A percentile compares a stretch with the other conserved stretches of the same genome.
phyloP scores from a whole-genome alignment of 2,113 vertebrate species.

The Polypterus bichir region DNA sequence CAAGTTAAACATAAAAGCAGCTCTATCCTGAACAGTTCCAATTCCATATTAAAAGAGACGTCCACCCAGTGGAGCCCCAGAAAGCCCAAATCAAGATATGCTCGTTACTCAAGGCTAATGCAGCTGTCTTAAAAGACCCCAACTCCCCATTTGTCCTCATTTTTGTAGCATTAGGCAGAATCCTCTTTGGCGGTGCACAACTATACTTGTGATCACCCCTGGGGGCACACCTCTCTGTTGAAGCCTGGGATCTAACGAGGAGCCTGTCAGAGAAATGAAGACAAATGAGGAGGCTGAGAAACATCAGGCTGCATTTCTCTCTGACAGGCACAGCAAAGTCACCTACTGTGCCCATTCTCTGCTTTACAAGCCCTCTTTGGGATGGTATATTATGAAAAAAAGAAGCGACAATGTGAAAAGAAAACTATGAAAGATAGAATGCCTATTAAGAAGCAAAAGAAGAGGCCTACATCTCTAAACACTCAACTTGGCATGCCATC shows the following conservation, averaged over 20 bases:
- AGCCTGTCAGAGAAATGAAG: not conserved
- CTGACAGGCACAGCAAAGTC: slow-evolving; percentile 3
- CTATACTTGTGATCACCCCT: not conserved
- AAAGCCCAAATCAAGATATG: too few relatives aligned
- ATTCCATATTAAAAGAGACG: too few relatives aligned
- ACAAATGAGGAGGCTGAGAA: slow-evolving; percentile 8
- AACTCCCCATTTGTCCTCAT: not conserved
- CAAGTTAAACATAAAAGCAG: not conserved
- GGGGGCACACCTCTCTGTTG: not conserved
- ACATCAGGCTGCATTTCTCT: slow-evolving; percentile 19
- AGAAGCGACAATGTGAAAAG: too few relatives aligned
- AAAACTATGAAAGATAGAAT: too few relatives aligned
- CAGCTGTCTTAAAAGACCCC: not conserved
- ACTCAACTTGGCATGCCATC: too few relatives aligned
- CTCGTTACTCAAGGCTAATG: not conserved
- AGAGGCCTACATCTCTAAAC: too few relatives aligned
- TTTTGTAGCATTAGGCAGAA: not conserved
- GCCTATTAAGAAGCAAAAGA: too few relatives aligned
- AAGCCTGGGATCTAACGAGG: not conserved
- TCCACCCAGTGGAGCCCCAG: too few relatives aligned
- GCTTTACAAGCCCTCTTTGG: too few relatives aligned
- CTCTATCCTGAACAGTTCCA: not conserved
- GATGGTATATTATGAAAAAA: too few relatives aligned
- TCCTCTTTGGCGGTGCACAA: not conserved
- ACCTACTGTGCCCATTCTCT: too few relatives aligned